These are phyloP conservation scores for Crambe crambe DNA, from an alignment of 37 sponge, comb jelly and placozoan genomes.

Conservation along the genomic window DNA sequence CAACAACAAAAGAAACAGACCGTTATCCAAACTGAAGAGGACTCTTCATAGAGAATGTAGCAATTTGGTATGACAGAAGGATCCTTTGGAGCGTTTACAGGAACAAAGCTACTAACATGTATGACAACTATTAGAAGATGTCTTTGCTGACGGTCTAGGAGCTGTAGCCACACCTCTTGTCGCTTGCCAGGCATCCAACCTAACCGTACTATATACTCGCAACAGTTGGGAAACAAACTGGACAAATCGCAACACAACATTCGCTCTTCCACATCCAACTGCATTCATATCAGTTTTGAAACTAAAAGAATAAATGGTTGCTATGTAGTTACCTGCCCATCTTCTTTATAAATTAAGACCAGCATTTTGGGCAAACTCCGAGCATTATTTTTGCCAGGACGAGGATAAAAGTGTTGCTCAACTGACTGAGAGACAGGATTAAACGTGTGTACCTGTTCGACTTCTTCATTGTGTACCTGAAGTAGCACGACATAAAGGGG, in stretches of 20 bases:
- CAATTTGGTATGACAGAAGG: constrained; percentile 17
- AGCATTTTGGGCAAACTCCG: constrained; percentile 22
- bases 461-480: constrained; percentile 58
- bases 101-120: constrained; percentile 23
- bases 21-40: constrained; percentile 54
- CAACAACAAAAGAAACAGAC: constrained; percentile 26
- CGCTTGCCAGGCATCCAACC: constrained; percentile 75
- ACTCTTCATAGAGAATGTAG: constrained; percentile 53
- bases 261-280: neutral
- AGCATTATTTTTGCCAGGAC: constrained; percentile 48
- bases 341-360: constrained; percentile 13
- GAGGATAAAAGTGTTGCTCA: constrained; percentile 51
- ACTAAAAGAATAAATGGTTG: neutral
- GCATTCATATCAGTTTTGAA: neutral
- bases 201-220: constrained; percentile 56
- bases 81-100: constrained; percentile 3
- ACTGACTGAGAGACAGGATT: constrained; percentile 50
- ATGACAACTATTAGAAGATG: constrained; percentile 47
- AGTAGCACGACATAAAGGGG: constrained; percentile 14
- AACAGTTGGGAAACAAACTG: constrained; percentile 24
- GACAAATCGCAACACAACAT: neutral
- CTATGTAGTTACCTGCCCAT: neutral
- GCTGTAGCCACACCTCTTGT: constrained; percentile 62
- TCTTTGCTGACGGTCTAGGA: constrained; percentile 58
- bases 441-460: constrained; percentile 44